Evolutionary conservation across 2,797 vertebrate genomes (phyloP), one percentile per base, ranked within the genome.

Genomic region (Clarias laeviceps): DNA sequence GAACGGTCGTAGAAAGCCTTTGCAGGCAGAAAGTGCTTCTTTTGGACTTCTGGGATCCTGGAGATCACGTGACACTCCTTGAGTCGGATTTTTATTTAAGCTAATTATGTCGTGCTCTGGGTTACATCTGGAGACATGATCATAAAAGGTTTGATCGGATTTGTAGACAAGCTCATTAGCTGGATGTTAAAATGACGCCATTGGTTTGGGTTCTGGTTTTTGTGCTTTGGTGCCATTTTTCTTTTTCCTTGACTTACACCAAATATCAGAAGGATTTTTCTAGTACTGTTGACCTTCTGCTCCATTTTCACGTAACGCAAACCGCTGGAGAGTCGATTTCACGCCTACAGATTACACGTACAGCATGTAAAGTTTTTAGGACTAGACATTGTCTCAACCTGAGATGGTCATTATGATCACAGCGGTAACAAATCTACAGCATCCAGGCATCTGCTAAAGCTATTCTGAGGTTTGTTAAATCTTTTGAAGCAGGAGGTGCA

Each of bases 1-100:
- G 86, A 37, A 40, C n/a, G 76, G 59, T 64, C 29, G 56, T 17
- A 69, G 87, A 73, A 84, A 73, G 82, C 66, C n/a, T 59, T 80
- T 24, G 1, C 40, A 18, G 45, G 61, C 62, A 61, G 82, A 87
- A 79, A 74, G 27, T 7, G 59, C 24, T 66, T 40, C 37, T 54
- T 68, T 59, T 73, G 82, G 81, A 66, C 54, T 29, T 65, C 76
- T 45, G 0, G 22, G 45, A 50, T 70, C 37, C 29, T 65, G 4
- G 37, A 61, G 37, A 57, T 84, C 70, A 81, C 6, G 20, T 81
- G 78, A 84, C 57, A 18, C n/a, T 20, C 14, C 29, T 80, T 59
- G 29, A 74, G 40, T 17, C 17, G 8, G 62, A n/a, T 54, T 22
- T 68, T 68, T 9, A n/a, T 83, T 32, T 45, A 62, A 34, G 78